Conservation (phyloP, 2,797 vertebrate genomes). For the Peromyscus nudipes region DNA sequence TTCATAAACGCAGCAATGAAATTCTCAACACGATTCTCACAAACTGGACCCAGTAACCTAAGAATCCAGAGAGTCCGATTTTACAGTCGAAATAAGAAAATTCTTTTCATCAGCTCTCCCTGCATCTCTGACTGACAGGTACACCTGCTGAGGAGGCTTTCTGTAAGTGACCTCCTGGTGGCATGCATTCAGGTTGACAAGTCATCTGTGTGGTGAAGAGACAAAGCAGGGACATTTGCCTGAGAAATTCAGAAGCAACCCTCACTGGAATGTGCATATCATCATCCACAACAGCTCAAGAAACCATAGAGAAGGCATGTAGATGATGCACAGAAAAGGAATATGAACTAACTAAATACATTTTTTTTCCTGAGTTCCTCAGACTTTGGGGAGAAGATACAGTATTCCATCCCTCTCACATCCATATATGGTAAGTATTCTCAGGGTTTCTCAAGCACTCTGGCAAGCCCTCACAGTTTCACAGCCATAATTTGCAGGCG, state of each 20-base stretch:
- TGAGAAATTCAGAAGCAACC: background rate
- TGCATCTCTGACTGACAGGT: background rate
- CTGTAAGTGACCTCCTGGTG: background rate
- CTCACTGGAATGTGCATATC: background rate
- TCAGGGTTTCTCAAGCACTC: background rate
- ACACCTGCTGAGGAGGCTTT: background rate
- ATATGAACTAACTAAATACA: background rate
- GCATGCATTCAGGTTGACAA: background rate
- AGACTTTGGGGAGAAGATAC: background rate
- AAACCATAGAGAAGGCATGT: background rate
- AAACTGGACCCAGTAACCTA: background rate
- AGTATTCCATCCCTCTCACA: background rate
- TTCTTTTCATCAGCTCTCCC: background rate
- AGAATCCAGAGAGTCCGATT: constrained; percentile 26
- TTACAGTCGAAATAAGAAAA: constrained; percentile 31
- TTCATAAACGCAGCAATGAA: background rate
- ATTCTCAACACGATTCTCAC: background rate
- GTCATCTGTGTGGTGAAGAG: background rate
- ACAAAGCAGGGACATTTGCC: background rate
- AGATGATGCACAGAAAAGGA: background rate
- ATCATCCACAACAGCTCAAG: background rate
- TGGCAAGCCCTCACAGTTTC: background rate
- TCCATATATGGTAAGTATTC: background rate
- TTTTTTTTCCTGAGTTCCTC: background rate
- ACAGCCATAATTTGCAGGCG: background rate